A percentile compares a stretch with the other conserved stretches of the same genome.
These are phyloP conservation scores for Limanda limanda DNA, from an alignment of 2,113 vertebrate genomes.

Conservation along the genomic window DNA sequence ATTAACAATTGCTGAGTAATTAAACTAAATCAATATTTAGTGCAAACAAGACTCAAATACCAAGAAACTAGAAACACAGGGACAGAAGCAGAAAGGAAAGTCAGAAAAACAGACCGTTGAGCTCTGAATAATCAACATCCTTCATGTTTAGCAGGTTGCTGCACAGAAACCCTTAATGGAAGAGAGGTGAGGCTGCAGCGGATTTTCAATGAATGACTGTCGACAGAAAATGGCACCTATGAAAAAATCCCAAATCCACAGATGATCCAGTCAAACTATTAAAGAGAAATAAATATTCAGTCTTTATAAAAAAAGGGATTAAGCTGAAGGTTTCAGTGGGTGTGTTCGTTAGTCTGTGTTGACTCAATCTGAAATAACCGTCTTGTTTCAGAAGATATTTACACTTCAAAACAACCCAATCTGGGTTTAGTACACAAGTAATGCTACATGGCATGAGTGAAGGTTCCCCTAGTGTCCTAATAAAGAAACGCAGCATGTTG, in stretches of 20 bases:
- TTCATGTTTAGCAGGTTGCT: slow-evolving; percentile 36
- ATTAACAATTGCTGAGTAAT: slow-evolving; percentile 40
- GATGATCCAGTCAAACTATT: slow-evolving; percentile 87
- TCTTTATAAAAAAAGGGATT: slow-evolving; percentile 73
- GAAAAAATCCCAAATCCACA: slow-evolving; percentile 66
- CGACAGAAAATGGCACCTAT: slow-evolving; percentile 76
- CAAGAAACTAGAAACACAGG: background rate
- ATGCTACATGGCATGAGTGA: slow-evolving; percentile 93
- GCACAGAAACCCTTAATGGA: slow-evolving; percentile 10
- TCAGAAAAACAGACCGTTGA: slow-evolving; percentile 1
- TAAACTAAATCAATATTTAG: slow-evolving; percentile 16
- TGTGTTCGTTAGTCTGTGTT: slow-evolving; percentile 3
- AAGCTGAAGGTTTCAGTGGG: slow-evolving; percentile 74
- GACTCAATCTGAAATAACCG: slow-evolving; percentile 63
- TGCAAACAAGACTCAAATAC: background rate
- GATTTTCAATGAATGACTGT: slow-evolving; percentile 30
- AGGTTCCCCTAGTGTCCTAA: slow-evolving; percentile 77
- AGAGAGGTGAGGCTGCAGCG: slow-evolving; percentile 57
- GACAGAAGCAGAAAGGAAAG: background rate
- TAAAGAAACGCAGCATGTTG: slow-evolving; percentile 72
- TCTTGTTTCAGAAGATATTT: slow-evolving; percentile 86
- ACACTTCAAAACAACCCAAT: slow-evolving; percentile 88
- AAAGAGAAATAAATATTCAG: slow-evolving; percentile 89
- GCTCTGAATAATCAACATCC: slow-evolving; percentile 16
- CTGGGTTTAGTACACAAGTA: slow-evolving; percentile 81